Evolutionary conservation across 2,888 invertebrate genomes (phyloP).

Genomic region (Agrochola litura): DNA sequence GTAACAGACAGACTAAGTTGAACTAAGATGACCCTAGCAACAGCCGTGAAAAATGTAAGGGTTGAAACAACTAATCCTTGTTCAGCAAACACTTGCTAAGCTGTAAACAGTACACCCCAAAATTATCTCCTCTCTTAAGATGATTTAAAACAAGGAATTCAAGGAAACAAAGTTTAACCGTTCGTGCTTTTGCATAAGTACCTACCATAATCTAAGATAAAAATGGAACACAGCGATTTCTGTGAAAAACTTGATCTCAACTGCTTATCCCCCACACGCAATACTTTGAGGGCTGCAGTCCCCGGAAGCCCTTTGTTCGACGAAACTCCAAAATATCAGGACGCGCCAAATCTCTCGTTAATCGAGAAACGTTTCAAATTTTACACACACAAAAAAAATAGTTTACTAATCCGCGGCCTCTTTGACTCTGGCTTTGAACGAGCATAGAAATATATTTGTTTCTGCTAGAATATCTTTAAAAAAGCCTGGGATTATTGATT

Average conservation of each 20-base stretch:
- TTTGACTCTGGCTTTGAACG: slow-evolving; percentile 82
- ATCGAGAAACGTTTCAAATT: slow-evolving; percentile 87
- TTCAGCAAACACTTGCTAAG: neutral
- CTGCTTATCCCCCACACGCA: slow-evolving; percentile 80
- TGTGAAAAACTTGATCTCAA: slow-evolving; percentile 79
- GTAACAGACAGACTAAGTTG: neutral
- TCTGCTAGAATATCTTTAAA: slow-evolving; percentile 84
- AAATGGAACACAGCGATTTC: slow-evolving; percentile 72
- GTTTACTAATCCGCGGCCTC: slow-evolving; percentile 87
- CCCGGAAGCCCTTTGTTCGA: slow-evolving; percentile 87
- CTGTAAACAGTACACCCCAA: slow-evolving; percentile 2
- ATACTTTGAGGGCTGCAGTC: slow-evolving; percentile 78
- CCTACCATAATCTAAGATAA: slow-evolving; percentile 66
- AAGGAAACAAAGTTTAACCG: slow-evolving; percentile 31
- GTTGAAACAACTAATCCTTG: neutral
- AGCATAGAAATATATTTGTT: slow-evolving; percentile 84
- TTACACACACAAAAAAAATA: slow-evolving; percentile 82
- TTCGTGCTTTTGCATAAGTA: slow-evolving; percentile 63
- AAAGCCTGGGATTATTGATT: slow-evolving; percentile 88
- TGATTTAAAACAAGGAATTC: slow-evolving; percentile 49
- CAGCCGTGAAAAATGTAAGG: neutral
- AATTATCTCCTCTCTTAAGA: slow-evolving; percentile 31
- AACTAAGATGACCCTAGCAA: neutral
- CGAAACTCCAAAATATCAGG: slow-evolving; percentile 77
- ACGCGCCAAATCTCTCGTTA: slow-evolving; percentile 85